Percentiles rank a stretch among this genome's conserved stretches.
Evolutionary conservation across 2,888 invertebrate species (phyloP).

Genomic region (Norana najaformis): DNA sequence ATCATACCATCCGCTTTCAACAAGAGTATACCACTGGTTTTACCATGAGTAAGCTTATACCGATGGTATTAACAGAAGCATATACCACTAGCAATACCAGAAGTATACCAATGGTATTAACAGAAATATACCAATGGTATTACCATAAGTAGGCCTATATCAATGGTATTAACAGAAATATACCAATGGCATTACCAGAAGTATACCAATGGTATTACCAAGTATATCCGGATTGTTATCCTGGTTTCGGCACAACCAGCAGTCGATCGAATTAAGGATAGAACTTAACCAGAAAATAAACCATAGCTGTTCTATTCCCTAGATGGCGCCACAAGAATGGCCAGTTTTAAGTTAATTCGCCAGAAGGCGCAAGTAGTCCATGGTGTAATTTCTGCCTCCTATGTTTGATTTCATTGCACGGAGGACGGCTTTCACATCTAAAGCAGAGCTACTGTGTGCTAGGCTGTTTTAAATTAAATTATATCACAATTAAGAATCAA

Average conservation of each 20-base stretch:
- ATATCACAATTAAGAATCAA: no score
- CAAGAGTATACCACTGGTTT: neutral
- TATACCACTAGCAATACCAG: neutral
- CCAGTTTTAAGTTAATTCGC: neutral
- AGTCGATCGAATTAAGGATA: neutral
- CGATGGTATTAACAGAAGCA: neutral
- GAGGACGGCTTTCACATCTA: no score
- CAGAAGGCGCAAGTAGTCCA: neutral
- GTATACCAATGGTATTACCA: neutral
- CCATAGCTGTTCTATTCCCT: neutral
- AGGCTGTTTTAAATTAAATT: no score
- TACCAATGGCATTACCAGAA: neutral
- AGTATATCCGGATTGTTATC: neutral
- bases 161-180: neutral
- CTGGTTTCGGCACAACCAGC: neutral
- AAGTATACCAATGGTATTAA: neutral
- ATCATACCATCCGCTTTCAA: neutral
- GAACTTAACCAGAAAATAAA: neutral
- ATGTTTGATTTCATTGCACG: no score
- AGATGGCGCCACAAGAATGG: neutral
- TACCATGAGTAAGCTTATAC: no score
- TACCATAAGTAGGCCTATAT: neutral
- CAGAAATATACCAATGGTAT: neutral
- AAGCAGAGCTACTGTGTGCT: no score
- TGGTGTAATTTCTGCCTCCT: no score